Percentiles rank a stretch among this genome's conserved stretches.
Evolutionary conservation across 2,113 vertebrate genomes (phyloP).

Genomic region (Corythornis cristatus): DNA sequence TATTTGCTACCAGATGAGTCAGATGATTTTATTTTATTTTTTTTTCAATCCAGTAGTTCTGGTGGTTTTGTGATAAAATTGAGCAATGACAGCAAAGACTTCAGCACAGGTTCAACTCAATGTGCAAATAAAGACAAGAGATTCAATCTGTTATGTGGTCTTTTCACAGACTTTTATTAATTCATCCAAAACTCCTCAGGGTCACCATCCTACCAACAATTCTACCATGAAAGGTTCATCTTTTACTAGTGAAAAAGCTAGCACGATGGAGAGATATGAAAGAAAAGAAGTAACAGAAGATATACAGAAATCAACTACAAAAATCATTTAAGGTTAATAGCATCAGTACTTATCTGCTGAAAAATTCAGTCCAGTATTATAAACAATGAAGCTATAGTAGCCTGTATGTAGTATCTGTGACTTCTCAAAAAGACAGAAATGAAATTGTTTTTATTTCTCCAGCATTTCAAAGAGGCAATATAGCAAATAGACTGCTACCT

Average conservation of each 20-base stretch:
- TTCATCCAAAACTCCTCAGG: background rate
- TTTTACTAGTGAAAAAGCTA: background rate
- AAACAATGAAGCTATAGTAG: background rate
- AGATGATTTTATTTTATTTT: background rate
- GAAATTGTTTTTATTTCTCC: background rate
- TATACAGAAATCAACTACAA: background rate
- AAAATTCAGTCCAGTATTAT: background rate
- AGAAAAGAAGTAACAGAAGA: background rate
- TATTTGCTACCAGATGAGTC: background rate
- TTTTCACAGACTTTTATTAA: background rate
- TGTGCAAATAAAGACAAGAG: background rate
- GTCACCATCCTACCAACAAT: background rate
- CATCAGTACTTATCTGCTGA: background rate
- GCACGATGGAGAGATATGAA: background rate
- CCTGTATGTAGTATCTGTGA: background rate
- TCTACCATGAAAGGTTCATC: background rate
- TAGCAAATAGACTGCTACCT: background rate
- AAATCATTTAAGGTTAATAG: background rate
- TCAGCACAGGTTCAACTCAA: background rate
- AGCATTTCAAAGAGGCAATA: background rate
- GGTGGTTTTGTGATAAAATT: background rate
- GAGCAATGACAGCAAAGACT: background rate
- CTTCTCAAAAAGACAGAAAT: background rate
- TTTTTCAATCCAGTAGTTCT: background rate
- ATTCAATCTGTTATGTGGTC: background rate